These are phyloP conservation scores for Charadrius vociferus DNA, from an alignment of 2,113 vertebrate genomes.

Conservation along the genomic window DNA sequence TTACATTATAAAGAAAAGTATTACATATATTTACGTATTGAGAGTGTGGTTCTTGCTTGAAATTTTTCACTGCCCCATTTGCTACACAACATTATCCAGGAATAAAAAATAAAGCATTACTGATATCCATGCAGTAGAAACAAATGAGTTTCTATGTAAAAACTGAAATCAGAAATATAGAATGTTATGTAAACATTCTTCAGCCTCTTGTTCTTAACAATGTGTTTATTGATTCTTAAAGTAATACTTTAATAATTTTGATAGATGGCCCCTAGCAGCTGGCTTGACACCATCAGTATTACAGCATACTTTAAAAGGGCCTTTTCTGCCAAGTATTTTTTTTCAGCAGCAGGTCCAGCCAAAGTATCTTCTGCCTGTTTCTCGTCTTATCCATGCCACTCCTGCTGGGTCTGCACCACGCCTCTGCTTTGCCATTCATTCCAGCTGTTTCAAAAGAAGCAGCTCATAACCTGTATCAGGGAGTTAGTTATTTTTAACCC, in stretches of 20 bases:
- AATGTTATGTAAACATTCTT: background rate
- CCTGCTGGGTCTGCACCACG: background rate
- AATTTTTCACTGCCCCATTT: background rate
- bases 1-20: background rate
- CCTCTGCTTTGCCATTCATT: background rate
- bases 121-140: background rate
- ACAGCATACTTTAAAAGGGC: background rate
- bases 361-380: background rate
- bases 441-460: constrained; percentile 11
- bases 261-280: background rate
- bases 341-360: background rate
- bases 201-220: background rate
- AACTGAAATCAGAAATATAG: background rate
- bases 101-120: background rate
- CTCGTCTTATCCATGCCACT: background rate
- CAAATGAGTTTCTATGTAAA: background rate
- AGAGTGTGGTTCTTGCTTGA: background rate
- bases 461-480: background rate
- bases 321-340: background rate
- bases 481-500: constrained; percentile 35
- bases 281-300: background rate
- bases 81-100: background rate
- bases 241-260: background rate
- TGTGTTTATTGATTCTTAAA: constrained; percentile 16
- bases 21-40: background rate